Base-by-base conservation (phyloP, 2,797 vertebrate species). In the Anguilla pacifica region DNA sequence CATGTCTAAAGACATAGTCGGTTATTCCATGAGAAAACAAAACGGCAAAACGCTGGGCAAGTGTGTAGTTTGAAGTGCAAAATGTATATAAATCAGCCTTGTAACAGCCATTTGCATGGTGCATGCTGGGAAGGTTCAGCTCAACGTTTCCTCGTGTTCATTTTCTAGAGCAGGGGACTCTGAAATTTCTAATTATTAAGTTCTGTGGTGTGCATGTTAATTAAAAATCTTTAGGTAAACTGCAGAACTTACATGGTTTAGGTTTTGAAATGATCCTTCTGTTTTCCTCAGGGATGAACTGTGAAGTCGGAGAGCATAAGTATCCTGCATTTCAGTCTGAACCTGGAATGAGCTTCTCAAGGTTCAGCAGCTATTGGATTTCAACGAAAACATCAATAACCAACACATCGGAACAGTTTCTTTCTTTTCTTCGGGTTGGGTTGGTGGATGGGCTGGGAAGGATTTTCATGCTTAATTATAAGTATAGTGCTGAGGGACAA, bases 231-330 rank as follows among this genome's bases (percentile, higher is more conserved):
- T 28, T 13, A 39, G 25, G 31, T 74, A 19, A 3, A 74, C 31
- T 74, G 13, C 9, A 28, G 72, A 31, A 31, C 10, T 6, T 51
- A 67, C 10, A 64, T 28, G 22, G 15, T 28, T 4, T 39, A 85
- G 86, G 28, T 25, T 51, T 67, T 92, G 90, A 95, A 85, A 57
- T 43, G 83, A 19, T 55, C 19, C 88, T 89, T 91, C 89, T 91
- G 87, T 94, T 91, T 94, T 88, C 92, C 91, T 11, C 96, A 99
- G 98, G 97, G 98, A 99, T 96, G 98, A 99, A 97, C 97, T 99
- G 92, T 99, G 97, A 99, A 97, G 96, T 96, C 94, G 94, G 96
- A 95, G 94, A 95, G 95, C 92, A 94, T 95, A 95, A 95, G 94
- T 96, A 94, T 95, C 95, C 89, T 93, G 93, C 92, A 89, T 94